These are phyloP conservation scores for Teleogryllus oceanicus DNA, from an alignment of 2,888 invertebrate genomes.

Conservation along the genomic window DNA sequence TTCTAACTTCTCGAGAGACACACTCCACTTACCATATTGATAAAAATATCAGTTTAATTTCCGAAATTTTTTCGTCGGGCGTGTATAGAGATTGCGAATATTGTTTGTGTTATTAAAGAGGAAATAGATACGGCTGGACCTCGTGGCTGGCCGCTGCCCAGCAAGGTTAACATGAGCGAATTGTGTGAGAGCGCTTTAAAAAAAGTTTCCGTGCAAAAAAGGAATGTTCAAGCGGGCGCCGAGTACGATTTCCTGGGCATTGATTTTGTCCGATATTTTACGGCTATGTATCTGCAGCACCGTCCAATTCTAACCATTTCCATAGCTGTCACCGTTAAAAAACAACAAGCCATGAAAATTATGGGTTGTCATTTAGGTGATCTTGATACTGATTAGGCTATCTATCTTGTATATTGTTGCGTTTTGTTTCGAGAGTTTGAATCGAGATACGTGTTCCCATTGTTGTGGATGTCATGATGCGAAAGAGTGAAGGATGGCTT, in stretches of 20 bases:
- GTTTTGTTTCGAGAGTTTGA: conserved; percentile 26
- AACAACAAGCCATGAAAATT: conserved; percentile 26
- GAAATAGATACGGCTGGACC: conserved; percentile 12
- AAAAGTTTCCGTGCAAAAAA: conserved; percentile 18
- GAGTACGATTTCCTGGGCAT: conserved; percentile 23
- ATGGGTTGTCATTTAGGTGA: conserved; percentile 32
- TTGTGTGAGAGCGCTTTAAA: not conserved
- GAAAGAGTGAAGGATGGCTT: conserved; percentile 22
- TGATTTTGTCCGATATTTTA: conserved; percentile 45
- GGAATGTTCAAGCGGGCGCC: conserved; percentile 12
- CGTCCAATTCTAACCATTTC: conserved; percentile 18
- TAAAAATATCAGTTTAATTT: conserved; percentile 1
- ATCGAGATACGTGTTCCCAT: conserved; percentile 34
- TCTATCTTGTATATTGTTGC: conserved; percentile 31
- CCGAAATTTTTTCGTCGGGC: not conserved
- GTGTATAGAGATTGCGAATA: not conserved
- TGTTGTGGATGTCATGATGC: conserved; percentile 29
- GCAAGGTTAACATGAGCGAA: not conserved
- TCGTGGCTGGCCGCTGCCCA: conserved; percentile 10
- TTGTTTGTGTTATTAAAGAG: conserved; percentile 23
- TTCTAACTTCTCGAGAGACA: not conserved
- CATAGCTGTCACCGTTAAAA: conserved; percentile 18
- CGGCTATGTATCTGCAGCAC: conserved; percentile 18
- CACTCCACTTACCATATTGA: conserved; percentile 19
- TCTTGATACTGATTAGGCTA: conserved; percentile 31